Base-by-base conservation (phyloP, 2,888 invertebrate genomes). In the Rotaria socialis region DNA sequence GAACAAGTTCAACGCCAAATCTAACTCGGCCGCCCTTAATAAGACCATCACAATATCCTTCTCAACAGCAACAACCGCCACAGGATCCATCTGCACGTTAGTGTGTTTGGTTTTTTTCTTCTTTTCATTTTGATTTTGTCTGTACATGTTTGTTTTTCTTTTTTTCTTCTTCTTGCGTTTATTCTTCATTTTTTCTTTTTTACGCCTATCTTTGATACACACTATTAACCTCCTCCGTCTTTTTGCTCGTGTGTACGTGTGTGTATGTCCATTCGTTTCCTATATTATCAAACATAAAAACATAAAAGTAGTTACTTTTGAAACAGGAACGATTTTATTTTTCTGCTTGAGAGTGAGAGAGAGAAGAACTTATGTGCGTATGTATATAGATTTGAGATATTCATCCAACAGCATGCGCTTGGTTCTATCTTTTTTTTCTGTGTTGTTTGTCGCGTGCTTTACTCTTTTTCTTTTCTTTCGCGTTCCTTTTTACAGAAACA, bases 291-390 rank as follows among this genome's bases (percentile, higher is more conserved):
- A 55, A 55, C 55, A 55, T 55, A 19, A 67, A 19, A 35, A 67
- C 35, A 67, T 35, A 67, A 67, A 35, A 35, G 35, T 67, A 67
- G 67, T 19, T 67, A 67, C 67, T 67, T 67, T 67, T 67, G 67
- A 67, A 67, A 67, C 35, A 67, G 67, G 67, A 67, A 67, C 67
- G 67, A 67, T 67, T 67, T 67, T 67, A 67, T 67, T 67, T 67
- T 67, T 67, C 67, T 67, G 67, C 67, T 35, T 60, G 19, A 35
- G 35, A 67, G 16, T 60, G 19, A 35, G 35, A 67, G 16, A 67
- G 27, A 67, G 67, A 67, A 67, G 67, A 67, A 67, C 67, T 67
- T 35, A 16, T 67, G 67, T 67, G 67, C 67, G 67, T 67, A 67
- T 67, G 67, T 67, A 67, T 35, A 67, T 67, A 67, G 35, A 67